Evolutionary conservation across 2,888 invertebrate species (phyloP).

Genomic region (Netelia fuscicornis): DNA sequence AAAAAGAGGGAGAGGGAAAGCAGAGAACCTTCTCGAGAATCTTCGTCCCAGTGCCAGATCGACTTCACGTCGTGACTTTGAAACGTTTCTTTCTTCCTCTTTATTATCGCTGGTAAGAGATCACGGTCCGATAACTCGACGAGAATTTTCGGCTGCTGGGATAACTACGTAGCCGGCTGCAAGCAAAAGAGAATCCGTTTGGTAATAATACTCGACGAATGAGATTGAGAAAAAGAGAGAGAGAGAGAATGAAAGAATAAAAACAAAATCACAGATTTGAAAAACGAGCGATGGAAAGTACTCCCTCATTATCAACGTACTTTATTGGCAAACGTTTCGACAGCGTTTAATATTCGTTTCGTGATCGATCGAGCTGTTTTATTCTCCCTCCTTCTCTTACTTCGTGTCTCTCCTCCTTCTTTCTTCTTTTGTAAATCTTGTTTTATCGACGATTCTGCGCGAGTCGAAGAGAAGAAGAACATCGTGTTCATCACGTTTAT

Average conservation of each 20-base stretch:
- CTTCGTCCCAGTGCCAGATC: neutral
- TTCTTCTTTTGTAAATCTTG: neutral
- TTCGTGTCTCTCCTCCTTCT: constrained; percentile 27
- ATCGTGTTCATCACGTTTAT: constrained; percentile 37
- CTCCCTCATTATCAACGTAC: constrained; percentile 69
- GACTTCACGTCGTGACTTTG: neutral
- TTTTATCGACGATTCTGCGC: constrained; percentile 8
- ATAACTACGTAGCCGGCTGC: constrained; percentile 42
- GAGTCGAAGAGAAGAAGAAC: constrained; percentile 22
- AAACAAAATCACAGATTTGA: constrained; percentile 17
- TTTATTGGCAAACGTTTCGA: constrained; percentile 74
- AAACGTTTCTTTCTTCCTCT: neutral
- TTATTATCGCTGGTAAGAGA: constrained; percentile 45
- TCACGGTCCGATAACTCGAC: constrained; percentile 40
- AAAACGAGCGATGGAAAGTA: constrained; percentile 60
- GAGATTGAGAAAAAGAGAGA: neutral
- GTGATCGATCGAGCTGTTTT: constrained; percentile 67
- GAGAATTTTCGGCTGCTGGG: constrained; percentile 34
- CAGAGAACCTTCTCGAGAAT: neutral
- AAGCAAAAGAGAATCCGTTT: constrained; percentile 32
- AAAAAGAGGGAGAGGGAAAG: neutral
- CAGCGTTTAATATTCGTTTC: constrained; percentile 72
- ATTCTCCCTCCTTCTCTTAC: constrained; percentile 53
- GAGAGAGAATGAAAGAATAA: neutral
- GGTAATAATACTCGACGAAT: neutral